phyloP scores from a whole-genome alignment of 2,113 vertebrate species.

The Circaetus gallicus region DNA sequence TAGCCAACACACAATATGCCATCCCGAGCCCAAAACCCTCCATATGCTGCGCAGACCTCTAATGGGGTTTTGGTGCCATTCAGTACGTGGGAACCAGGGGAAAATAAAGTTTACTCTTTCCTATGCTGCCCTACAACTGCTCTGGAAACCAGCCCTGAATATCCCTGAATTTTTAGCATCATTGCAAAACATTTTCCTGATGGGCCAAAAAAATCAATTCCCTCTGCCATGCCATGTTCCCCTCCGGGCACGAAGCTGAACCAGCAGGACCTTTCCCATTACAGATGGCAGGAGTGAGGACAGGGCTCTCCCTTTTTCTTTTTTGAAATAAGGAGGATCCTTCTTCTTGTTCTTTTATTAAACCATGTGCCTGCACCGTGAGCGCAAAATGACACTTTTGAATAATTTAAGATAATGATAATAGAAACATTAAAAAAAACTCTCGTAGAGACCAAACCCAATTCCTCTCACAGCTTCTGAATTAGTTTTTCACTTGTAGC shows the following conservation, averaged over 20 bases:
- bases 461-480: slow-evolving; percentile 5
- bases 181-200: not conserved
- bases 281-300: not conserved
- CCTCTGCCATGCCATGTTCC: rapidly evolving
- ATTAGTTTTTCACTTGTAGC: slow-evolving; percentile 47
- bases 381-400: slow-evolving; percentile 54
- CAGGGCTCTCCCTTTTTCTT: not conserved
- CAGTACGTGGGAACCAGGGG: rapidly evolving
- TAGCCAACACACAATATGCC: rapidly evolving
- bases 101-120: not conserved
- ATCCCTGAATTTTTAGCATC: not conserved
- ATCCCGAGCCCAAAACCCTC: rapidly evolving
- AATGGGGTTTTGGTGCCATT: not conserved
- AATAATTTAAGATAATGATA: slow-evolving; percentile 63
- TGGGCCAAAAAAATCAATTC: not conserved
- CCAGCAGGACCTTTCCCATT: not conserved
- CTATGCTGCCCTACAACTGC: not conserved
- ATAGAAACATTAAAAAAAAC: slow-evolving; percentile 47
- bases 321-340: not conserved
- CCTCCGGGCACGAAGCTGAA: rapidly evolving
- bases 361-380: not conserved
- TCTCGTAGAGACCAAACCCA: not conserved
- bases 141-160: not conserved
- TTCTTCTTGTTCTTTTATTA: slow-evolving; percentile 12
- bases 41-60: not conserved